Evolutionary conservation across 2,888 invertebrate species (phyloP).

Genomic region (Drosophila nr. perissopoda): DNA sequence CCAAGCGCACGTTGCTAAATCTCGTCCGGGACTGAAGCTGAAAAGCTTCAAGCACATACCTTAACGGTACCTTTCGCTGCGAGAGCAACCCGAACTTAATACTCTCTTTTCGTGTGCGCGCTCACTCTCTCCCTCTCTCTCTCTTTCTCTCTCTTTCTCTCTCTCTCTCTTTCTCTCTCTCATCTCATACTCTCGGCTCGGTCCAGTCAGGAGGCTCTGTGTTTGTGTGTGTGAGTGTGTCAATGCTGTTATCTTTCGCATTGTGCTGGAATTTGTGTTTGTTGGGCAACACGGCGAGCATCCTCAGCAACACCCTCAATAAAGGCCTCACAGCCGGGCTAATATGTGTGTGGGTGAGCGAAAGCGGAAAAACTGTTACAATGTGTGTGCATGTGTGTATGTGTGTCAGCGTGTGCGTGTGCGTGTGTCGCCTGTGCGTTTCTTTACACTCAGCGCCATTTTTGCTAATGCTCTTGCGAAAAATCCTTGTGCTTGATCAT

Average conservation of each 20-base stretch:
- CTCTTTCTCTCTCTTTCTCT: not conserved
- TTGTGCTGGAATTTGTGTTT: constrained; percentile 78
- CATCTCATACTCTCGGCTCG: constrained; percentile 5
- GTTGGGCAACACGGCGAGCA: constrained; percentile 77
- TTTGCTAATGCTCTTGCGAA: not conserved
- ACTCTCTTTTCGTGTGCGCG: constrained; percentile 1
- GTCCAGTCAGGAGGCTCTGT: constrained; percentile 48
- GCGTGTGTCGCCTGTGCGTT: constrained; percentile 16
- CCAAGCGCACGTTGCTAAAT: constrained; percentile 80
- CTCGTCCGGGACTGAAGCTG: constrained; percentile 84
- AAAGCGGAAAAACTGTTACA: constrained; percentile 67
- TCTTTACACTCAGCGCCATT: constrained; percentile 37
- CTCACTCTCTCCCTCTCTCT: not conserved
- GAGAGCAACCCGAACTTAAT: constrained; percentile 33
- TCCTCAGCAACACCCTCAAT: constrained; percentile 76
- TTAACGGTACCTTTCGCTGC: constrained; percentile 64
- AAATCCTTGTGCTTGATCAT: not conserved
- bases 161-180: not conserved
- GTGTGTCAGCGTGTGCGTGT: constrained; percentile 25
- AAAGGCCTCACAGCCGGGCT: constrained; percentile 52
- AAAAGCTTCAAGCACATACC: constrained; percentile 72
- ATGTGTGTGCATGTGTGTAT: constrained; percentile 20
- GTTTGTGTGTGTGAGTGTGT: constrained; percentile 17
- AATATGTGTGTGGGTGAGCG: constrained; percentile 42
- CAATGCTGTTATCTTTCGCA: constrained; percentile 68